Base-by-base conservation (phyloP, 2,888 invertebrate species). In the Agelastica alni region DNA sequence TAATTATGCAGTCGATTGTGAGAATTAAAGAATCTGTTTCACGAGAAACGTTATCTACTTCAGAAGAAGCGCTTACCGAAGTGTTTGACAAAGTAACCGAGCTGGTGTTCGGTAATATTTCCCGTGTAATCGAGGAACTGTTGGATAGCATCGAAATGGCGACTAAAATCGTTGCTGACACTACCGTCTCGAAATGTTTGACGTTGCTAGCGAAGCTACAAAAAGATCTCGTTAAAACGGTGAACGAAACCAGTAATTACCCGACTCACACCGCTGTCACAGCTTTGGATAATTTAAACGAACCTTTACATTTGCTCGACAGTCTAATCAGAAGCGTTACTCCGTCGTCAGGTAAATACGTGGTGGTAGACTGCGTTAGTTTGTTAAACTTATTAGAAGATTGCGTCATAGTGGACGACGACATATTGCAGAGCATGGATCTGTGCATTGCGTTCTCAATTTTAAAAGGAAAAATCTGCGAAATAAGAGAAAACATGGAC, bases 251-350 rank as follows among this genome's bases (percentile, higher is more conserved):
- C 10, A 65, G 66, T 2, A 61, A 66, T 45, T 62, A 70, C 10
- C 70, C 70, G 58, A 67, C 69, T 0, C 75, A 77, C 63, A 53
- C 67, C 2, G 67, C 70, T 16, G 63, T 82, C 3, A 75, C 75
- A 4, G 73, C 81, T 4, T 66, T 82, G 9, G 80, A 81, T 56
- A 79, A 76, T 60, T 65, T 83, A 1, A 77, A 79, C 22, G 78
- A 78, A 32, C 81, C 83, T 0, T 70, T 83, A 5, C 81, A 81
- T 62, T 65, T 72, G 34, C 54, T 77, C 10, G 76, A 75, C 55
- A 73, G 67, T 57, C 68, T 73, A 53, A 58, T 76, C 4, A 64
- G 70, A 39, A 71, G 74, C 39, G 61, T 74, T n/a, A 63, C 64
- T 3, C 56, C 65, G 1, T 59, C 66, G 6, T 60, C 64, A 9